Evolutionary conservation across 2,113 vertebrate genomes (phyloP).

Genomic region (Malurus elegans): DNA sequence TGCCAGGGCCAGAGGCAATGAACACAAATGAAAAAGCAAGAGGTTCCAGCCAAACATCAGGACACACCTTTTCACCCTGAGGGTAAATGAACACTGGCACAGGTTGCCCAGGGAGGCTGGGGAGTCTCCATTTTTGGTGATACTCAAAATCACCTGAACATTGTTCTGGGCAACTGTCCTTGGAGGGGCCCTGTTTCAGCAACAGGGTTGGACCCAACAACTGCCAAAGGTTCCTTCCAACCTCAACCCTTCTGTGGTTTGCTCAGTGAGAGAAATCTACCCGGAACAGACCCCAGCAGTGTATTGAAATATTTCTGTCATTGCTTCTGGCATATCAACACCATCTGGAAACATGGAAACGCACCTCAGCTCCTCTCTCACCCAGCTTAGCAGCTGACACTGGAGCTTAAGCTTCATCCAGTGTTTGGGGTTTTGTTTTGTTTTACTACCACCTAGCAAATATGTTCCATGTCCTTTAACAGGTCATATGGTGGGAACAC

Average conservation of each 20-base stretch:
- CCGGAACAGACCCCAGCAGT: not conserved
- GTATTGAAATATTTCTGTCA: not conserved
- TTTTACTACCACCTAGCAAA: not conserved
- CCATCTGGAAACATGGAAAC: not conserved
- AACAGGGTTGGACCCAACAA: fast-evolving
- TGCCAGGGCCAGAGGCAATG: not conserved
- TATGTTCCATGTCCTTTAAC: not conserved
- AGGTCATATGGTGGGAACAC: not conserved
- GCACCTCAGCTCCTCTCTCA: not conserved
- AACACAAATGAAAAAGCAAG: not conserved
- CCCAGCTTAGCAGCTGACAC: not conserved
- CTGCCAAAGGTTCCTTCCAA: not conserved
- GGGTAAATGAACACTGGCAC: not conserved
- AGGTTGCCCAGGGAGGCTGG: not conserved
- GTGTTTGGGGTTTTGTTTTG: not conserved
- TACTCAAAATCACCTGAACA: not conserved
- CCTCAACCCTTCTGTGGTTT: not conserved
- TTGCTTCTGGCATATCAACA: not conserved
- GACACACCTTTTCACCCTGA: not conserved
- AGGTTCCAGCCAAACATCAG: not conserved
- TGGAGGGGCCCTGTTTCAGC: not conserved
- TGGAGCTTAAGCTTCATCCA: not conserved
- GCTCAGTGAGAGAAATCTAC: not conserved
- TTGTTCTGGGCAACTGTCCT: not conserved
- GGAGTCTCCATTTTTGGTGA: not conserved